A percentile compares a stretch with the other conserved stretches of the same genome.
phyloP scores from a whole-genome alignment of 2,888 invertebrate genomes.

The Acrobasis consociella region DNA sequence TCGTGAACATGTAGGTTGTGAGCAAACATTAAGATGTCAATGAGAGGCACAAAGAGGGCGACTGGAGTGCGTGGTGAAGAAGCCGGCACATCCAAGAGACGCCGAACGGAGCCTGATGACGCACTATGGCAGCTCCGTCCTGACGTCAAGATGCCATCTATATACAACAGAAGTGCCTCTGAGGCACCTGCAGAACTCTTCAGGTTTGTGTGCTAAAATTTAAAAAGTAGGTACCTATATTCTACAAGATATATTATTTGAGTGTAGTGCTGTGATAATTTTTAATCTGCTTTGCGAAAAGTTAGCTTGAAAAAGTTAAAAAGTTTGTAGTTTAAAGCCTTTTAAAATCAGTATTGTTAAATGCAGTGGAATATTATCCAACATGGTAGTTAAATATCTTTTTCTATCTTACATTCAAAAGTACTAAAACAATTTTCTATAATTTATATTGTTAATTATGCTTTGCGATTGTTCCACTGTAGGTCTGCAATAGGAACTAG shows the following conservation, averaged over 20 bases:
- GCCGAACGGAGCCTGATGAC: slow-evolving; percentile 73
- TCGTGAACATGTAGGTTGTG: slow-evolving; percentile 80
- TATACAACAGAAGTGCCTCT: slow-evolving; percentile 91
- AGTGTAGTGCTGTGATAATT: neutral
- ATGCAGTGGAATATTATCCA: too few species aligned
- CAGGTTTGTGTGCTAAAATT: slow-evolving; percentile 75
- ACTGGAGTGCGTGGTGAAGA: slow-evolving; percentile 71
- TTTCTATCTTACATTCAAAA: too few species aligned
- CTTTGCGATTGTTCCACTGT: too few species aligned
- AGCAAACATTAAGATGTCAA: slow-evolving; percentile 65
- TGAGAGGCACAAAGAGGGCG: slow-evolving; percentile 78
- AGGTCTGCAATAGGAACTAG: too few species aligned
- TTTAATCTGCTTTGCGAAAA: slow-evolving; percentile 1
- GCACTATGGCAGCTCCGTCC: slow-evolving; percentile 91
- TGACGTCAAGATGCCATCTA: slow-evolving; percentile 94
- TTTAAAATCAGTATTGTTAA: too few species aligned
- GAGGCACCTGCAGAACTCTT: slow-evolving; percentile 93
- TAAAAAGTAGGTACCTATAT: neutral
- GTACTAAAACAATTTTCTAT: too few species aligned
- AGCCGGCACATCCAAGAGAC: slow-evolving; percentile 70
- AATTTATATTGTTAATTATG: too few species aligned
- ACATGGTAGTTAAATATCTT: too few species aligned
- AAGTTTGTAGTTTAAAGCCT: too few species aligned
- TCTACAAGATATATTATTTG: neutral
- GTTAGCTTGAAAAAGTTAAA: too few species aligned